Evolutionary conservation across 1,140 invertebrate species (phyloP), one percentile per base, ranked within the genome.

Genomic region (Hylaeus anthracinus): DNA sequence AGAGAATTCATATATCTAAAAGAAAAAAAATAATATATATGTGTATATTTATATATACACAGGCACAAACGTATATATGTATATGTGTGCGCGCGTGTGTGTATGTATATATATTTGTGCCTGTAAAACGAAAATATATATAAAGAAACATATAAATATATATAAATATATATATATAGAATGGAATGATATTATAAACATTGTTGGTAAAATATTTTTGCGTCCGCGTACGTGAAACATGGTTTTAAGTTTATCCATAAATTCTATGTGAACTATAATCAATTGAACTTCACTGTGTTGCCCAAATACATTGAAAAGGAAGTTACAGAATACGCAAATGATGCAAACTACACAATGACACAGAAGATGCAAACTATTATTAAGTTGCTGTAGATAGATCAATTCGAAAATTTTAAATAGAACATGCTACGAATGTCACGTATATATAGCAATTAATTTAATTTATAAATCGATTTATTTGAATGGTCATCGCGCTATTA

Each of bases 131-230:
- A 26, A 26, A 60, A 74, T 69, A 72, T 61, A 66, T 72, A 83
- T 45, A 80, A 70, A 88, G 73, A 76, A 61, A 80, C 26, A 41
- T 51, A 60, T 39, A 75, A 70, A 76, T 77, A 85, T 79, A 80
- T 79, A 88, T 81, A 81, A 63, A 84, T 64, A 82, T 72, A 81
- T 75, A 81, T 83, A 83, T 51, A 75, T 39, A 53, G 45, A 82
- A 77, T 79, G 82, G 73, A 77, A 86, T 86, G 84, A 89, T 87
- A 89, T 88, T 90, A 88, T 90, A 90, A 89, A 91, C 82, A 92
- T 91, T 91, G 89, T 92, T 92, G 86, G 90, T 79, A 88, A 90
- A 89, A 91, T 89, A 91, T 89, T 93, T 92, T 93, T 92, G 86
- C 91, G 90, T 93, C 91, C 91, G 90, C 85, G 81, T 85, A 87